These are phyloP conservation scores for Ctenosaura bakeri DNA, from an alignment of 2,797 vertebrate genomes.

Conservation along the genomic window DNA sequence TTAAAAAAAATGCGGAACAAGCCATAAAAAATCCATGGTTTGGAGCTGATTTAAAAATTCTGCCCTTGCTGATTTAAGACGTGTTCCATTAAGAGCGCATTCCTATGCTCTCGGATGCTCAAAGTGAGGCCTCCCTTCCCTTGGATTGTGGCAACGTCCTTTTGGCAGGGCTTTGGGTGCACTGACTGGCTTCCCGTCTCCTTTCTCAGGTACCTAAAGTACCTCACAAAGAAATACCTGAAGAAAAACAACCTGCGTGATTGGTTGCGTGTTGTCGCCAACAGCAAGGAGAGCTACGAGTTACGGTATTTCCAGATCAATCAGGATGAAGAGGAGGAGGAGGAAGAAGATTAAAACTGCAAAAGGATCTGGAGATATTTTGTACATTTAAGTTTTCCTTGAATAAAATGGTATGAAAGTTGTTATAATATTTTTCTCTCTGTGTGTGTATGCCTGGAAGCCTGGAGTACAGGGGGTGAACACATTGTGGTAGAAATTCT, in stretches of 20 bases:
- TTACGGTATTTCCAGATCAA: constrained; percentile 99
- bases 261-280: constrained; percentile 94
- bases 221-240: constrained; percentile 97
- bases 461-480: background rate
- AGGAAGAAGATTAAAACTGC: constrained; percentile 91
- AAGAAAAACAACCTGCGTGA: constrained; percentile 97
- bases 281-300: constrained; percentile 97
- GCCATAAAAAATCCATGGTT: too few species aligned
- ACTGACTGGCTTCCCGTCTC: background rate
- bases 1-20: too few species aligned
- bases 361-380: constrained; percentile 71
- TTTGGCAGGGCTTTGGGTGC: too few species aligned
- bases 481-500: too few species aligned
- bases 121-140: too few species aligned
- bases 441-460: background rate
- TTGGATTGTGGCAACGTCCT: too few species aligned
- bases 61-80: background rate
- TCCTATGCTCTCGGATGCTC: too few species aligned
- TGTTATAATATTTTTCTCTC: background rate
- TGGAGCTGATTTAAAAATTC: too few species aligned
- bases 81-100: background rate
- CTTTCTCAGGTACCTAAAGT: constrained; percentile 91
- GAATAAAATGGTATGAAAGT: constrained; percentile 86
- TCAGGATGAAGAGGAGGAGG: constrained; percentile 96
- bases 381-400: constrained; percentile 79